Percentiles rank a stretch among this genome's conserved stretches.
phyloP scores from a whole-genome alignment of 2,113 vertebrate species.

The Xiphorhynchus elegans region DNA sequence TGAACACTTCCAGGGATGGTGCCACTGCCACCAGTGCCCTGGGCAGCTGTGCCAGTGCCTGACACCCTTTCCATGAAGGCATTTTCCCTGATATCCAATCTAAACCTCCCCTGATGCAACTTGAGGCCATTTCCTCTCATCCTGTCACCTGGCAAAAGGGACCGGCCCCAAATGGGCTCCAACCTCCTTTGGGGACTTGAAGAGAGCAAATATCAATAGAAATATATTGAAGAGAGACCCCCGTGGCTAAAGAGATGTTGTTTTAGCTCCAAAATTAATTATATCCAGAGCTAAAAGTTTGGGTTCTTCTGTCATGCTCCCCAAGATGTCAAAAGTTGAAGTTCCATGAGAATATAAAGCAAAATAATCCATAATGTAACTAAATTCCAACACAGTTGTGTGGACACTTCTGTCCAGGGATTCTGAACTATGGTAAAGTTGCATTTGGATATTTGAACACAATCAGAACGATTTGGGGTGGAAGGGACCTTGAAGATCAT shows the following conservation, averaged over 20 bases:
- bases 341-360: background rate
- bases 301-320: background rate
- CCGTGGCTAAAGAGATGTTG: background rate
- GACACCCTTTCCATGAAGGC: background rate
- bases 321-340: background rate
- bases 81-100: background rate
- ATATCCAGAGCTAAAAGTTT: background rate
- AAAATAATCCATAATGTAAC: background rate
- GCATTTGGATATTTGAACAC: background rate
- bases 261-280: background rate
- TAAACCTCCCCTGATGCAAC: background rate
- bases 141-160: background rate
- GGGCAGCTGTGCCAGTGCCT: background rate
- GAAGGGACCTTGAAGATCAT: background rate
- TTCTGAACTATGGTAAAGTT: background rate
- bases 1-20: background rate
- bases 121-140: background rate
- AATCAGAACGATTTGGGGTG: background rate
- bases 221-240: rapidly evolving
- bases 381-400: rapidly evolving
- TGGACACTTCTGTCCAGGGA: background rate
- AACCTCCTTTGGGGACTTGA: background rate
- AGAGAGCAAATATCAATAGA: background rate
- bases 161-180: background rate
- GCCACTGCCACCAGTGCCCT: background rate